A percentile compares a stretch with the other conserved stretches of the same genome.
Conservation (phyloP, 2,113 vertebrate species). For the Clarias macrocephalus region DNA sequence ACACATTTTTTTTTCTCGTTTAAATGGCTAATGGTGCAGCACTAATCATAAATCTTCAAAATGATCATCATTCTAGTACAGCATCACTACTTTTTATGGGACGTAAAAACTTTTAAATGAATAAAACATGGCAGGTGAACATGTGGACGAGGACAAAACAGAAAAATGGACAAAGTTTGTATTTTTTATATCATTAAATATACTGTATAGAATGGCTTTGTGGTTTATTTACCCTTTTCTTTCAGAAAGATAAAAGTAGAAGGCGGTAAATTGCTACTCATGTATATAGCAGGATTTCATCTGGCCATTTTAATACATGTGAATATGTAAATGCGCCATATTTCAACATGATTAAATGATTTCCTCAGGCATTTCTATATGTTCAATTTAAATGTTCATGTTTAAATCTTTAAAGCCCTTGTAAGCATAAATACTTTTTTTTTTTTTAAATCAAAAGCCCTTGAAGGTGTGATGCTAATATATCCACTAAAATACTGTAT, state of each 20-base stretch:
- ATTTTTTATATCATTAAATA: background rate
- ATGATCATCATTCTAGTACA: background rate
- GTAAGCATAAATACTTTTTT: conserved; percentile 21
- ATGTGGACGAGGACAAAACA: background rate
- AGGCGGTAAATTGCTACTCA: conserved; percentile 13
- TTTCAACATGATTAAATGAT: conserved; percentile 19
- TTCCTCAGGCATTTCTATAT: conserved; percentile 46
- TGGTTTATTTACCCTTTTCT: background rate
- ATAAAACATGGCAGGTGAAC: background rate
- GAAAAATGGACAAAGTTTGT: background rate
- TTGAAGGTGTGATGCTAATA: conserved; percentile 47
- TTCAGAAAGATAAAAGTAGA: conserved; percentile 27
- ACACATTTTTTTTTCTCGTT: too few species aligned
- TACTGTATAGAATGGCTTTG: conserved; percentile 36
- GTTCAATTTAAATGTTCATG: conserved; percentile 13
- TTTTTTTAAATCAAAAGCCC: conserved; percentile 53
- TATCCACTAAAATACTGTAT: conserved; percentile 46
- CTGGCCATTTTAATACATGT: conserved; percentile 35
- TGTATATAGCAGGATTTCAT: conserved; percentile 33
- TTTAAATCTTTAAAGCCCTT: conserved; percentile 53
- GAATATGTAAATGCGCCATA: conserved; percentile 27
- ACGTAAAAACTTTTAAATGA: background rate
- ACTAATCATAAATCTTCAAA: background rate
- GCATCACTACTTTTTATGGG: background rate
- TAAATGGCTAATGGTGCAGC: background rate